Evolutionary conservation across 2,888 invertebrate genomes (phyloP), one percentile per base, ranked within the genome.

Genomic region (Callimorpha dominula): DNA sequence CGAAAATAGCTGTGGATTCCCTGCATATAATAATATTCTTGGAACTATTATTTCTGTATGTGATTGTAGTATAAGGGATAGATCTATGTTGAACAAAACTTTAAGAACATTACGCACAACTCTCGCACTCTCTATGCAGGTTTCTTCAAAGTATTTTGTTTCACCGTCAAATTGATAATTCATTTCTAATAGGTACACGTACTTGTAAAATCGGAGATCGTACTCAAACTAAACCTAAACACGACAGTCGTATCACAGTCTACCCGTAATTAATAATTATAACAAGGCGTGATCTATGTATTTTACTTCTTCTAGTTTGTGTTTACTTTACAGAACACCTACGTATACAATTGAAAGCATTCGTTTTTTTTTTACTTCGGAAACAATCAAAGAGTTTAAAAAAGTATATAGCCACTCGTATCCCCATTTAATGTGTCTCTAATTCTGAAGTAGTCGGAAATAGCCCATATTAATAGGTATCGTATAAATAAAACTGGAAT

Each of bases 1-100:
- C 71, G 76, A 74, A 78, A 82, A 82, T 82, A 82, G 77, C 76
- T 68, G 73, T 76, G 77, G 80, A 80, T 82, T 81, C 76, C 77
- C 76, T 80, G 75, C 65, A 71, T 68, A 57, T 63, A 42, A 64
- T 49, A 74, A 76, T 71, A 75, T 75, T 75, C 67, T 70, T 20
- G 66, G 72, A 75, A 73, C 74, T 68, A 73, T 76, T 74, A 65
- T 50, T 17, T 17, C 49, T 65, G 49, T 15, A 57, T 57, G 64
- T 65, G 20, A 57, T 31, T 57, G 46, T 65, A 49, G 20, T 49
- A 20, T n/a, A 3, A 65, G 43, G 20, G 20, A 57, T 57, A 57
- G 31, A 31, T 31, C 31, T 31, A 31, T 31, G 31, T 31, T 31
- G 31, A 1, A 31, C 31, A 31, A 31, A 31, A 31, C 31, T 57